Evolutionary conservation across 2,113 vertebrate genomes (phyloP).

Genomic region (Tetrax tetrax): DNA sequence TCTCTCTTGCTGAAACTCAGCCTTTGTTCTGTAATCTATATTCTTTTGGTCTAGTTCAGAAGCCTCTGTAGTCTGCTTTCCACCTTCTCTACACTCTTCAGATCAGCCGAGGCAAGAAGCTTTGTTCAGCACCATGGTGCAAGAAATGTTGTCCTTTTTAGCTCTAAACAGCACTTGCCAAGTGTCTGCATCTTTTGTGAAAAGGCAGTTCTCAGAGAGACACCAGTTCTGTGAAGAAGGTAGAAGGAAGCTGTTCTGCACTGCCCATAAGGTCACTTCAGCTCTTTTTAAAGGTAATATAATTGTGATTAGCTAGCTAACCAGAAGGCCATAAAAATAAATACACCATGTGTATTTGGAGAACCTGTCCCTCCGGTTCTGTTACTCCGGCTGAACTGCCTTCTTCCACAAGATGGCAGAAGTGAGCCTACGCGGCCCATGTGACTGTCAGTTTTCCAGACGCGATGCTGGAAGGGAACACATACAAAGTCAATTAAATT

Average conservation of each 20-base stretch:
- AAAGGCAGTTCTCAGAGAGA: not conserved
- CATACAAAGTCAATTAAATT: not conserved
- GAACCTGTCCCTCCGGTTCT: too few species aligned
- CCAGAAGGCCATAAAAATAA: too few species aligned
- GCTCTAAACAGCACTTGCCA: not conserved
- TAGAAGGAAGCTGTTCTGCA: not conserved
- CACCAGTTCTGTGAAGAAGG: not conserved
- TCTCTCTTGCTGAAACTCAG: not conserved
- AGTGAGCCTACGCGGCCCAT: not conserved
- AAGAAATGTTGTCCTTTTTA: not conserved
- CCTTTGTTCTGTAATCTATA: not conserved
- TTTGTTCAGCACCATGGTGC: not conserved
- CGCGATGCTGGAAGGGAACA: not conserved
- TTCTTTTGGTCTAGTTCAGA: not conserved
- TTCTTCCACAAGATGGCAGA: not conserved
- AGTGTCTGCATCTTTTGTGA: not conserved
- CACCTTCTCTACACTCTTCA: not conserved
- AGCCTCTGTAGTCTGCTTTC: not conserved
- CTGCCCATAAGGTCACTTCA: not conserved
- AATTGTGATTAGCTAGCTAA: not conserved
- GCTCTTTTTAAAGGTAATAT: not conserved
- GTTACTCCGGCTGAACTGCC: not conserved
- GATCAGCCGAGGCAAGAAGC: not conserved
- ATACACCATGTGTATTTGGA: too few species aligned
- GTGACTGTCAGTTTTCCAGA: accelerated